Evolutionary conservation across 2,113 vertebrate genomes (phyloP), one percentile per base, ranked within the genome.

Genomic region (Pyrgilauda ruficollis): DNA sequence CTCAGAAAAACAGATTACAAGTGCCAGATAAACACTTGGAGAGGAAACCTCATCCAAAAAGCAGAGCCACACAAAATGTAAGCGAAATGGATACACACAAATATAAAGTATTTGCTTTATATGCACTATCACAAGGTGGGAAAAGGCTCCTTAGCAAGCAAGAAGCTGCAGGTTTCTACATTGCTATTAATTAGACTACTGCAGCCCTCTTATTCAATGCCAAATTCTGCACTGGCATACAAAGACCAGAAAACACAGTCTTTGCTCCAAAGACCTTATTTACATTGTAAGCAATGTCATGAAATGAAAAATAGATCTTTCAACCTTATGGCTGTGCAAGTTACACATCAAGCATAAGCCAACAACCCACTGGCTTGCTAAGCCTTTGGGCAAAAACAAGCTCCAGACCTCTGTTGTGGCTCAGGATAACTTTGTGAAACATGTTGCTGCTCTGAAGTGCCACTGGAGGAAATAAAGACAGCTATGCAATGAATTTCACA

Each of bases 261-360:
- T 41, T 64, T 75, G 35, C 44, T 89, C 52, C 12, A 13, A 46
- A 93, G 50, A 63, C 15, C 24, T 80, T 64, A 56, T 37, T 82
- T 72, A 77, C 21, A 47, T 11, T 41, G 11, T 47, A 93, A 88
- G 50, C 75, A 74, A 2, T 67, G 66, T 47, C 63, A 69, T 55
- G 63, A 91, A 95, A 80, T 5, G 61, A 75, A 74, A 75, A 67
- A 41, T 10, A 66, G 31, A 87, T 41, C 39, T 81, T 80, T 74
- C 79, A 85, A 28, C 75, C 72, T 90, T 80, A 86, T 15, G 72
- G 82, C 61, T 92, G n/a, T 52, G 52, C 37, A 93, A 95, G 82
- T 69, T 80, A 81, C 7, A 4, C n/a, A 61, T 92, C 35, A 88
- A 90, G 76, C 67, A 52, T 88, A 89, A 90, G 73, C 35, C 68